Evolutionary conservation across 2,113 vertebrate species (phyloP), one percentile per base, ranked within the genome.

Genomic region (Cynopterus brachyotis): DNA sequence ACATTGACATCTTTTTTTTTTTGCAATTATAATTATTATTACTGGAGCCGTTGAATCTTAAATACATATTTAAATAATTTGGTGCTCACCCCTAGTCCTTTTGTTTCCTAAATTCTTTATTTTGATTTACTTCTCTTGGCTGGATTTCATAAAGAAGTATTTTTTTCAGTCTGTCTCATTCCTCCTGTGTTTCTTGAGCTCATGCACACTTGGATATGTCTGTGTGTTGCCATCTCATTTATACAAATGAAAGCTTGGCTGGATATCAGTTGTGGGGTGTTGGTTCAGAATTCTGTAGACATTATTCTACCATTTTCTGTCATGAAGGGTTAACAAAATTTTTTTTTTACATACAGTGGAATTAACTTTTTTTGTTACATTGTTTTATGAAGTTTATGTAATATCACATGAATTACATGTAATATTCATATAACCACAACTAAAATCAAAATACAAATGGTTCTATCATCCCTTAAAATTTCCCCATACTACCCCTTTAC

Each of bases 11-110:
- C 40, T 10, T 83, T 50, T 62, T 59, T 20, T 64, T 97, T 67
- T 96, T 70, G 47, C 72, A 75, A 15, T 60, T 35, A 37, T 66
- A 72, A 72, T 81, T 70, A 40, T 81, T 70, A 40, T 69, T 82
- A 78, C 22, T 87, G 75, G 30, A 92, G 55, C 35, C 72, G n/a
- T 66, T 95, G 76, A 53, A 78, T 89, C 60, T 94, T 92, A 89
- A 82, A 86, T 89, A 78, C 30, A 16, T 67, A 42, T 78, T 86
- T 86, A 62, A 89, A 55, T 86, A 72, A 92, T 79, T 95, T 37
- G 47, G 69, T 40, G 60, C 32, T 47, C 9, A 70, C 60, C 30
- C 28, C 45, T 35, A 15, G 40, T 64, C 37, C 53, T 85, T 62
- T 80, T 82, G 57, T 92, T 94, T 89, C 42, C 45, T 57, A 37